Evolutionary conservation across 2,113 vertebrate species (phyloP).

Genomic region (Brachyistius frenatus): DNA sequence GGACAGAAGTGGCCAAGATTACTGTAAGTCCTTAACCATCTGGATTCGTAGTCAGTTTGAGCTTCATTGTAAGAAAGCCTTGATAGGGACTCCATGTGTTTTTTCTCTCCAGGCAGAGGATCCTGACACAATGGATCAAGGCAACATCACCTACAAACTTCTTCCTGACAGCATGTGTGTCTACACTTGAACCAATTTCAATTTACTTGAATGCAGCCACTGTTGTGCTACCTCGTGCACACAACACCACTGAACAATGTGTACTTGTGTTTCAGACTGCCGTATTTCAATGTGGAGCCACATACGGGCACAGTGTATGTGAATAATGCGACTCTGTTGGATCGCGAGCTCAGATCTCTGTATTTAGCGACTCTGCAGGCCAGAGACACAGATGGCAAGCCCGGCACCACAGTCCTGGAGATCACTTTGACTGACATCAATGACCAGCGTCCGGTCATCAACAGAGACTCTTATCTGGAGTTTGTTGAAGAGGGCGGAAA

Average conservation of each 20-base stretch:
- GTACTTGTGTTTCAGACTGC: slow-evolving; percentile 73
- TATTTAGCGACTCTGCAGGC: slow-evolving; percentile 90
- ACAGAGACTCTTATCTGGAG: slow-evolving; percentile 83
- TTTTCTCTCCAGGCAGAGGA: slow-evolving; percentile 87
- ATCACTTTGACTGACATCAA: slow-evolving; percentile 89
- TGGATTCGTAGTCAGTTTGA: background rate
- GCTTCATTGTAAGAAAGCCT: background rate
- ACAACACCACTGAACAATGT: background rate
- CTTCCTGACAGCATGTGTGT: slow-evolving; percentile 89
- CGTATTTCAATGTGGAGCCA: slow-evolving; percentile 82
- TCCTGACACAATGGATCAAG: slow-evolving; percentile 85
- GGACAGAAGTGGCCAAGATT: slow-evolving; percentile 76
- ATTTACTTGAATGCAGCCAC: background rate
- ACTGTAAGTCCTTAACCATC: slow-evolving; percentile 78
- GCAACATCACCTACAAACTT: slow-evolving; percentile 88
- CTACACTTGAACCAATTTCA: background rate
- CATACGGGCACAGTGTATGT: slow-evolving; percentile 83
- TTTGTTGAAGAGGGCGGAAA: slow-evolving; percentile 84
- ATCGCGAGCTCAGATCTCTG: slow-evolving; percentile 86
- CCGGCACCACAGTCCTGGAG: slow-evolving; percentile 83
- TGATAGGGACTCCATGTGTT: background rate
- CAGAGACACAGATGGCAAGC: slow-evolving; percentile 78
- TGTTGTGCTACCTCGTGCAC: background rate
- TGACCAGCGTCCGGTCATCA: slow-evolving; percentile 80
- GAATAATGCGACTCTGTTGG: slow-evolving; percentile 76